A percentile compares a stretch with the other conserved stretches of the same genome.
These are phyloP conservation scores for Neelides sp. DNA, from an alignment of 1,140 invertebrate species.

Conservation along the genomic window DNA sequence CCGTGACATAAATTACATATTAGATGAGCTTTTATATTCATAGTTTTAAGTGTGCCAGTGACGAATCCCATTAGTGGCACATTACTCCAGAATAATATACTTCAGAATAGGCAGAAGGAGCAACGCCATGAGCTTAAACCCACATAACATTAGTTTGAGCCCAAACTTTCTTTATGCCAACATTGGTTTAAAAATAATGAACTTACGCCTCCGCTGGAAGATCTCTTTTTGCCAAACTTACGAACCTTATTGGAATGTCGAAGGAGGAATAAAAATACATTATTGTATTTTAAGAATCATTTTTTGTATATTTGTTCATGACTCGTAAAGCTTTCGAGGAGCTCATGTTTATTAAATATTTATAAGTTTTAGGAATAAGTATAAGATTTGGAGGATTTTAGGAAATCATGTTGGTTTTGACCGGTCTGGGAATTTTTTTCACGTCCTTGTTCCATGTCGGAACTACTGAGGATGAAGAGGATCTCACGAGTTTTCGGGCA, in stretches of 20 bases:
- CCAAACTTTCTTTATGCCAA: too few species aligned
- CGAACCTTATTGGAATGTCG: background rate
- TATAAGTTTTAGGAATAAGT: background rate
- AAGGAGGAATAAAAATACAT: conserved; percentile 22
- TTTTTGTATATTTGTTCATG: background rate
- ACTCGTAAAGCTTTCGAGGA: background rate
- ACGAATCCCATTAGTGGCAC: too few species aligned
- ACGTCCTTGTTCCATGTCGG: conserved; percentile 47
- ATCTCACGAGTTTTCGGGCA: background rate
- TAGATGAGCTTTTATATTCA: too few species aligned
- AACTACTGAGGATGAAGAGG: background rate
- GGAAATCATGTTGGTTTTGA: conserved; percentile 46
- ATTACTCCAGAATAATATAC: too few species aligned
- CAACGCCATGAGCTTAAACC: too few species aligned
- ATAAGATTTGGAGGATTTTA: conserved; percentile 34
- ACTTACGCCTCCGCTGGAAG: too few species aligned
- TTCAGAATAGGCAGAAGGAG: too few species aligned
- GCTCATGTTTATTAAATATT: too few species aligned
- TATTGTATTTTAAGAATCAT: background rate
- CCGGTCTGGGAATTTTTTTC: conserved; percentile 43
- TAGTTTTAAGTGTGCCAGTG: too few species aligned
- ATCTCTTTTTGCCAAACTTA: background rate
- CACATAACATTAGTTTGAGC: too few species aligned
- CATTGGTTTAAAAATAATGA: too few species aligned
- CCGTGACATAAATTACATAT: too few species aligned